Base-by-base conservation (phyloP, 2,113 vertebrate genomes). In the Gasterosteus aculeatus region DNA sequence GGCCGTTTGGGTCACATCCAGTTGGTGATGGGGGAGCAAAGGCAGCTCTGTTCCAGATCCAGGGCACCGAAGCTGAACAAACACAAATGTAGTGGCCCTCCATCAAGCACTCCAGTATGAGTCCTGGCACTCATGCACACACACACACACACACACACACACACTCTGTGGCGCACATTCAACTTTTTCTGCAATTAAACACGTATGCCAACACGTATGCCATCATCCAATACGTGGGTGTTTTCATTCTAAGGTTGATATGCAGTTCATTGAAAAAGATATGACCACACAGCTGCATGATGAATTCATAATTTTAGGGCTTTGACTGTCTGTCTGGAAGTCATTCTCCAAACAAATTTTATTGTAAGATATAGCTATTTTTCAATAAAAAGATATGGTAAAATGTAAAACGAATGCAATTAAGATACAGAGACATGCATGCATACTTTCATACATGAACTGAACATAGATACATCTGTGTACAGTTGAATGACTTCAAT, bases 1-100 rank as follows among this genome's bases (percentile, higher is more conserved):
- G 72, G 81, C 61, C 77, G 75, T 79, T 80, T 59, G 70, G 70
- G 84, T 78, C 73, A 2, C 60, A 82, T 80, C 75, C 61, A 49
- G 77, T 54, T 46, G 19, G 61, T 75, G 82, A 82, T 86, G 11
- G 10, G 84, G 86, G 87, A 89, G 58, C 16, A 38, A 77, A 81
- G 84, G 81, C 88, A 90, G 82, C 86, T 88, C 68, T 71, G 78
- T 64, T 62, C 72, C 71, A 83, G 54, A 83, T 75, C 78, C 80
- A 12, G 73, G 68, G 82, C 84, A 69, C 59, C 82, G 78, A 69
- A 85, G 90, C 88, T 65, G 80, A 93, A 90, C 87, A 87, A 91
- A 92, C 64, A 73, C 86, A 78, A 80, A 85, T 81, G 58, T 90
- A 90, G 92, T 87, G 86, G 77, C 67, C 69, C 83, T 84, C 81